Conservation (phyloP, 2,113 vertebrate species). For the Crypturellus undulatus region DNA sequence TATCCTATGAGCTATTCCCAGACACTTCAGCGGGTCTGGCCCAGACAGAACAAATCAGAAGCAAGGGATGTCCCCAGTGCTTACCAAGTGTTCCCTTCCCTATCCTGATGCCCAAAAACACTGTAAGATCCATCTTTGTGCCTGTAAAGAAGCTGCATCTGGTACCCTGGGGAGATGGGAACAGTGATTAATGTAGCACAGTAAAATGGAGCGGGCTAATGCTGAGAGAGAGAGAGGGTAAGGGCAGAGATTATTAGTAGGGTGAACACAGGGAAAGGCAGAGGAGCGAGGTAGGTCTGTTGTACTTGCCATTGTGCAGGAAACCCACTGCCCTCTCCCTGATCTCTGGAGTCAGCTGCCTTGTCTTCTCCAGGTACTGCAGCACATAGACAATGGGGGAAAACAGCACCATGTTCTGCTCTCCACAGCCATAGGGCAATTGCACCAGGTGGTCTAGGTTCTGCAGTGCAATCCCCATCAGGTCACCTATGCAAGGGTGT, state of each 20-base stretch:
- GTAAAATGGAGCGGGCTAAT: not conserved
- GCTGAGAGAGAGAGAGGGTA: not conserved
- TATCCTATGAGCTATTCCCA: conserved; percentile 78
- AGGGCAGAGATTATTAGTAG: not conserved
- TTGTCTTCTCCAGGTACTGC: conserved; percentile 83
- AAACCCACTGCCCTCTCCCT: conserved; percentile 70
- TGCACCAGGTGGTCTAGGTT: conserved; percentile 81
- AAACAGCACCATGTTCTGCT: conserved; percentile 91
- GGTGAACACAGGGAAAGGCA: not conserved
- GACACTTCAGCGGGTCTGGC: not conserved
- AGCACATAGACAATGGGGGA: conserved; percentile 86
- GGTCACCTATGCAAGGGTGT: conserved; percentile 74
- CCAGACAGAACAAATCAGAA: not conserved
- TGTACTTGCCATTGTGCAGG: conserved; percentile 79
- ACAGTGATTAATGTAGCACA: not conserved
- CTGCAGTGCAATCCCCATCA: conserved; percentile 81
- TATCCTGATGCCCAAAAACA: conserved; percentile 82
- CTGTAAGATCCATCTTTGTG: conserved; percentile 89
- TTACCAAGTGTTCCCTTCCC: conserved; percentile 89
- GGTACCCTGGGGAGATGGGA: conserved; percentile 79
- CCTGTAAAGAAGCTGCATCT: conserved; percentile 85
- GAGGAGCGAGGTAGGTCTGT: not conserved
- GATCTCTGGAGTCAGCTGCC: conserved; percentile 79
- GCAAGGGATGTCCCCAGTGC: not conserved
- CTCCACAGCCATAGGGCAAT: conserved; percentile 84